Percentiles rank a stretch among this genome's conserved stretches.
Evolutionary conservation across 2,113 vertebrate species (phyloP).

Genomic region (Hemichromis elongatus): DNA sequence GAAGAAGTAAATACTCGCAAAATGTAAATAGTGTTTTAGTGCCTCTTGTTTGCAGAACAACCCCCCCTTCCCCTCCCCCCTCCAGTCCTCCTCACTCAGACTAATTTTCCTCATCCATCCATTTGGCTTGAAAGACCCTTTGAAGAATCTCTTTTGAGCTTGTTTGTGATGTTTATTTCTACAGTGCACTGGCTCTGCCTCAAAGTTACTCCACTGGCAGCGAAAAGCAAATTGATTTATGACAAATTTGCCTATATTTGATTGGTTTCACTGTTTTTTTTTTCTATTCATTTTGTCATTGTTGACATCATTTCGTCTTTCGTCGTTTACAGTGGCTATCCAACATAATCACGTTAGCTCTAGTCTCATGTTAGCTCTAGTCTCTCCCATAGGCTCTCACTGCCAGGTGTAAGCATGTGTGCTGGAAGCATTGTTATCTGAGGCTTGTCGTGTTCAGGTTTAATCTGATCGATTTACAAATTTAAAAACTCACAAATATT

Average conservation of each 20-base stretch:
- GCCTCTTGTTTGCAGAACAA: slow-evolving; percentile 15
- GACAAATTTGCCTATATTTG: slow-evolving; percentile 21
- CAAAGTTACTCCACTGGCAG: background rate
- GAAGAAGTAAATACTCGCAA: slow-evolving; percentile 2
- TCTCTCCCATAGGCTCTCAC: background rate
- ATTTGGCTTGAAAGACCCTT: slow-evolving; percentile 63
- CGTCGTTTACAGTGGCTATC: background rate
- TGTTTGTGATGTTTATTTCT: slow-evolving; percentile 58
- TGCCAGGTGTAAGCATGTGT: background rate
- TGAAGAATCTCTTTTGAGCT: slow-evolving; percentile 56
- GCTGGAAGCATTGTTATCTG: background rate
- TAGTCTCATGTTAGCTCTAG: too few relatives aligned
- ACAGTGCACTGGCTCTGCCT: slow-evolving; percentile 14
- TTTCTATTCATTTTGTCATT: background rate
- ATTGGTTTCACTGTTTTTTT: background rate
- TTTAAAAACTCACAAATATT: too few relatives aligned
- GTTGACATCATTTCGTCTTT: background rate
- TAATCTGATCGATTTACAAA: too few relatives aligned
- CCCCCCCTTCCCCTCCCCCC: rapidly evolving
- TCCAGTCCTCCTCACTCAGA: slow-evolving; percentile 12
- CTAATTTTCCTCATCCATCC: slow-evolving; percentile 58
- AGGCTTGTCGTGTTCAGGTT: too few relatives aligned
- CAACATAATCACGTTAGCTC: background rate
- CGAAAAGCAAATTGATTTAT: slow-evolving; percentile 45
- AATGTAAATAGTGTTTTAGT: slow-evolving; percentile 28